phyloP scores from a whole-genome alignment of 2,113 vertebrate species.

The Hippocampus barbouri region DNA sequence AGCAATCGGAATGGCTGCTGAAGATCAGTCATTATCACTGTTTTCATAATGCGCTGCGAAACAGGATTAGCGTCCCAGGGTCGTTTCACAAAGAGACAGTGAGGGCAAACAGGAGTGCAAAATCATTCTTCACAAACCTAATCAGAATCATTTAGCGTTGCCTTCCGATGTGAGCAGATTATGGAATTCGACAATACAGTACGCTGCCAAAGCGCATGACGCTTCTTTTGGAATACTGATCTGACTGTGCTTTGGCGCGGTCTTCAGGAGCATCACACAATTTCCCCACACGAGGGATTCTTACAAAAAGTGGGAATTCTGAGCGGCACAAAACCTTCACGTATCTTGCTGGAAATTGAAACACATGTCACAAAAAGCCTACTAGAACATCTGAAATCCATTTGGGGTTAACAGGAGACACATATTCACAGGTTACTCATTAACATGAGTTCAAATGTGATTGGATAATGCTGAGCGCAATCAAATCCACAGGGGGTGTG shows the following conservation, averaged over 20 bases:
- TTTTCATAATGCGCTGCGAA: conserved; percentile 8
- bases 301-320: no score
- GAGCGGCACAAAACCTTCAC: no score
- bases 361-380: no score
- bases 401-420: no score
- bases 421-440: no score
- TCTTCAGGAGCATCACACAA: no score
- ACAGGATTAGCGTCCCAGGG: conserved; percentile 24
- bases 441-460: no score
- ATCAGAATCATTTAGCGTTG: conserved; percentile 13
- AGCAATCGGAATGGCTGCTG: conserved; percentile 18
- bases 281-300: no score
- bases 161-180: neutral
- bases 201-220: conserved; percentile 3
- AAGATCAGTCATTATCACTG: conserved; percentile 20
- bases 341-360: no score
- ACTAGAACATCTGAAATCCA: no score
- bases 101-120: conserved; percentile 2
- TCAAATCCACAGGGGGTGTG: no score
- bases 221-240: neutral
- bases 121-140: conserved; percentile 22
- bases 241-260: neutral
- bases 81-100: neutral
- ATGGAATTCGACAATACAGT: neutral
- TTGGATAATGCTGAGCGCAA: no score